Conservation (phyloP, 2,888 invertebrate species). For the Apamea epomidion region DNA sequence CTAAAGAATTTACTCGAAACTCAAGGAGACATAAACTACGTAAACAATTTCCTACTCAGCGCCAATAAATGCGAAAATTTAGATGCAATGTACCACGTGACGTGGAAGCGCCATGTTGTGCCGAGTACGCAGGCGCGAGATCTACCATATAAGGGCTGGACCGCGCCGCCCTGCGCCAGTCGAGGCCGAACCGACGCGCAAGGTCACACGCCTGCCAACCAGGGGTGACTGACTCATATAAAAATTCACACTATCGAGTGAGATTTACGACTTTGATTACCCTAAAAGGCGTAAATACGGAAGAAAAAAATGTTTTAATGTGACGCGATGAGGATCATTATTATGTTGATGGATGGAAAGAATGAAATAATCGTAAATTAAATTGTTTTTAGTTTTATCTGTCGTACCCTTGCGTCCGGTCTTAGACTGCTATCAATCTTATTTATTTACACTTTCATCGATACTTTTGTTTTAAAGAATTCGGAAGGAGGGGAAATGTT, state of each 20-base stretch:
- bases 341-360: constrained; percentile 70
- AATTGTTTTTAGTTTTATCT: constrained; percentile 55
- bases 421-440: constrained; percentile 59
- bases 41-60: constrained; percentile 63
- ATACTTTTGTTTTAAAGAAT: constrained; percentile 37
- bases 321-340: constrained; percentile 64
- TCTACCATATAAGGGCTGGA: constrained; percentile 77
- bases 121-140: constrained; percentile 61
- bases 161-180: constrained; percentile 74
- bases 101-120: constrained; percentile 75
- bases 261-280: constrained; percentile 81
- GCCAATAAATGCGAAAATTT: constrained; percentile 74
- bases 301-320: constrained; percentile 75
- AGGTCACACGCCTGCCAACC: constrained; percentile 71
- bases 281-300: constrained; percentile 77
- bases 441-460: constrained; percentile 44
- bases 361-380: constrained; percentile 62
- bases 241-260: constrained; percentile 80
- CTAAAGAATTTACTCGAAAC: constrained; percentile 59
- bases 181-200: constrained; percentile 74
- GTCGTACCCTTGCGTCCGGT: constrained; percentile 51
- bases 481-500: constrained; percentile 35
- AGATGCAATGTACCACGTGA: constrained; percentile 79
- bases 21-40: constrained; percentile 61
- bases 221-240: constrained; percentile 85